phyloP scores from a whole-genome alignment of 2,113 vertebrate species.

The Rhabdomys dilectus region DNA sequence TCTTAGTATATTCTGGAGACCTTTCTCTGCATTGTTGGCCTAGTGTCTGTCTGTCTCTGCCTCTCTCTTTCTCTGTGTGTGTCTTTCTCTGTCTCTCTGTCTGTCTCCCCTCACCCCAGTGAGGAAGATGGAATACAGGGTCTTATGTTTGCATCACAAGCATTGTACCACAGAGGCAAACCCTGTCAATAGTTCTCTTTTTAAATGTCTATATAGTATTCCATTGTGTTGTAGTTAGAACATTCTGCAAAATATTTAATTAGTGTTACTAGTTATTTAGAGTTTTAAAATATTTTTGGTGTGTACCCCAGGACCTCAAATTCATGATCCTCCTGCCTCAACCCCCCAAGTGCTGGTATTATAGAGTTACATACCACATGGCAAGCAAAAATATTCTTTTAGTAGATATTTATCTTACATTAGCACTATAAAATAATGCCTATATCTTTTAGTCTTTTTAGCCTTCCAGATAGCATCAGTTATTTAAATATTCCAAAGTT shows the following conservation, averaged over 20 bases:
- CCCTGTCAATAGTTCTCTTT: not conserved
- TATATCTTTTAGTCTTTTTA: not conserved
- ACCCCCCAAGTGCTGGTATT: not conserved
- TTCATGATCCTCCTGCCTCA: not conserved
- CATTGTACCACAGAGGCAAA: not conserved
- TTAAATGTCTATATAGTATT: not conserved
- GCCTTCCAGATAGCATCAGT: not conserved
- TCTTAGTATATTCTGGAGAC: not conserved
- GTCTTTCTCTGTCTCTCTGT: not conserved
- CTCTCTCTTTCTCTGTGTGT: not conserved
- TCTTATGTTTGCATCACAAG: not conserved
- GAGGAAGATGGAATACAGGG: not conserved
- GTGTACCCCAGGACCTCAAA: not conserved
- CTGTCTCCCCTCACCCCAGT: not conserved
- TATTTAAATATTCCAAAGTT: conserved; percentile 17
- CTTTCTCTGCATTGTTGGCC: not conserved
- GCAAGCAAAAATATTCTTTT: not conserved
- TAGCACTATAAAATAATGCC: conserved; percentile 10
- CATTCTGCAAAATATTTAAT: conserved; percentile 7
- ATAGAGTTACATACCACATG: not conserved
- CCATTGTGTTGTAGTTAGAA: not conserved
- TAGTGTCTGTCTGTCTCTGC: not conserved
- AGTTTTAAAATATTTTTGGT: not conserved
- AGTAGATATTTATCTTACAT: not conserved
- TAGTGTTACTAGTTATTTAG: not conserved